Evolutionary conservation across 1,140 invertebrate species (phyloP).

Genomic region (Philotrypesis tridentata): DNA sequence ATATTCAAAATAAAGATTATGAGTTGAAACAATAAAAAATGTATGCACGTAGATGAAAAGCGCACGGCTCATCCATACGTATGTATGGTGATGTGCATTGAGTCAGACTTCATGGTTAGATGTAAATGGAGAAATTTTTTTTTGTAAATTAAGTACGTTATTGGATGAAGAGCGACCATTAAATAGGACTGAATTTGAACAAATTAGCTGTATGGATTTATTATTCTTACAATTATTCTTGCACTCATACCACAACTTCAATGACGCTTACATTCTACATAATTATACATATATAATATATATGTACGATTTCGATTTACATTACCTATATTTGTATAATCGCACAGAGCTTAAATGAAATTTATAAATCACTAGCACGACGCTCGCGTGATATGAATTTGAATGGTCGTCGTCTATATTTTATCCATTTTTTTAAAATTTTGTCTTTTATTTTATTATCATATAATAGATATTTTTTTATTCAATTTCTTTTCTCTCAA

Average conservation of each 20-base stretch:
- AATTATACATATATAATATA: background rate
- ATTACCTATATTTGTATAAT: slow-evolving; percentile 9
- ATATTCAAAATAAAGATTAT: slow-evolving; percentile 7
- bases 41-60: background rate
- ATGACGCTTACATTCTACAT: slow-evolving; percentile 21
- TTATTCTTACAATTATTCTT: slow-evolving; percentile 8
- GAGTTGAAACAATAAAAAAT: background rate
- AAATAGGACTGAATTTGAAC: background rate
- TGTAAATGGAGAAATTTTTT: background rate
- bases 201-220: background rate
- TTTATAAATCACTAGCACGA: slow-evolving; percentile 25
- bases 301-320: slow-evolving; percentile 12
- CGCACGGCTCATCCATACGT: background rate
- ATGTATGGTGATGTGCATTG: slow-evolving; percentile 27
- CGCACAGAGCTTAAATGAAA: slow-evolving; percentile 34
- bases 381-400: slow-evolving; percentile 58
- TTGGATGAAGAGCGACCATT: background rate
- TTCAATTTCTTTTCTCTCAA: background rate
- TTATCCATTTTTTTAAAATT: slow-evolving; percentile 8
- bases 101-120: slow-evolving; percentile 19
- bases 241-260: background rate
- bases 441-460: background rate
- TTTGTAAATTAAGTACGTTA: slow-evolving; percentile 7
- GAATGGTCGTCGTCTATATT: slow-evolving; percentile 53
- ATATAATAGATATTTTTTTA: background rate